These are phyloP conservation scores for Capromys pilorides DNA, from an alignment of 2,797 vertebrate species.

Conservation along the genomic window DNA sequence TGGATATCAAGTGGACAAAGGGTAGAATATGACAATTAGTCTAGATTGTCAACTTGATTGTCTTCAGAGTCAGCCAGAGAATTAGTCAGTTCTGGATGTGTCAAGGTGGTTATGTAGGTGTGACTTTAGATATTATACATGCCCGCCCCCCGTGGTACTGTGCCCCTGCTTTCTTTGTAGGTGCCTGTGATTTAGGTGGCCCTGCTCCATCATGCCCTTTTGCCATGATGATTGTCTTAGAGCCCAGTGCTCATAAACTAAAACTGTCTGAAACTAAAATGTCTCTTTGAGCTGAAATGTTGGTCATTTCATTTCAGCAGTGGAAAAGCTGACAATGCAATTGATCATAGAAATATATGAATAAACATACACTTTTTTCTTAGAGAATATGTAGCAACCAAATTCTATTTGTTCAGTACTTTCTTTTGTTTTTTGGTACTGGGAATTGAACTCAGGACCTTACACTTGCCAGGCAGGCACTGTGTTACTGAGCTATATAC, in stretches of 20 bases:
- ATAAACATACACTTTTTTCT: neutral
- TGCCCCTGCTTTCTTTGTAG: neutral
- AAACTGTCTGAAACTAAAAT: neutral
- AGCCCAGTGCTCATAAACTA: neutral
- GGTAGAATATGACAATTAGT: neutral
- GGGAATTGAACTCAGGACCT: no score
- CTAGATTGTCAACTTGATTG: neutral
- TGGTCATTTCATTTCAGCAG: neutral
- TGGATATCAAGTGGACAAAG: neutral
- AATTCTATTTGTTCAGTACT: neutral
- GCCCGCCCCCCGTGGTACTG: neutral
- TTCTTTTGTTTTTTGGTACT: no score
- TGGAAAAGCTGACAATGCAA: neutral
- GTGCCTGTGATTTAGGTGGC: neutral
- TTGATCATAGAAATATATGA: neutral
- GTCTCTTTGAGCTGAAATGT: neutral
- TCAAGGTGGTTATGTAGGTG: neutral
- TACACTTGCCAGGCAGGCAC: no score
- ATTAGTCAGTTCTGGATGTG: neutral
- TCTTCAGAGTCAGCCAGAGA: neutral
- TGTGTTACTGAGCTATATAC: no score
- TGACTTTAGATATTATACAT: neutral
- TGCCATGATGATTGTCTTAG: neutral
- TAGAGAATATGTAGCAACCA: neutral
- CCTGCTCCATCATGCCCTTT: neutral